A percentile compares a stretch with the other conserved stretches of the same genome.
Conservation (phyloP, 2,888 invertebrate genomes). For the Diarsia brunnea region DNA sequence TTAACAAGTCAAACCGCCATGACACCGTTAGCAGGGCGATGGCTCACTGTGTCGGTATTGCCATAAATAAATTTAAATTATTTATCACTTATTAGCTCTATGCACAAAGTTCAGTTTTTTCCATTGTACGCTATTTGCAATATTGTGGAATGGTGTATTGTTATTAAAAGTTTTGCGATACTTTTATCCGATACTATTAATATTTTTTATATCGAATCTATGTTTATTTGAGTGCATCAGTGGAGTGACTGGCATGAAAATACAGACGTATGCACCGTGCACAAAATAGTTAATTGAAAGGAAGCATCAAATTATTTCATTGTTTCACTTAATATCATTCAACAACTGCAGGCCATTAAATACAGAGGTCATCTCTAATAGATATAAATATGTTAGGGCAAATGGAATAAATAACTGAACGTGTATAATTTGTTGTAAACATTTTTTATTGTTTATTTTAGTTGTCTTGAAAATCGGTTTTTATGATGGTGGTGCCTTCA, state of each 20-base stretch:
- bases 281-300: constrained; percentile 56
- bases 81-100: constrained; percentile 39
- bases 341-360: constrained; percentile 21
- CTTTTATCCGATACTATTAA: background rate
- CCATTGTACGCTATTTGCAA: constrained; percentile 49
- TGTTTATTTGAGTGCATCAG: constrained; percentile 30
- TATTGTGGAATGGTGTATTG: constrained; percentile 5
- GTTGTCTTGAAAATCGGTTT: background rate
- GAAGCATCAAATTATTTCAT: constrained; percentile 70
- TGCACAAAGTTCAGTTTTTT: constrained; percentile 52
- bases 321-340: constrained; percentile 40
- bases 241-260: constrained; percentile 43
- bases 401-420: background rate
- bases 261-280: constrained; percentile 44
- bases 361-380: background rate
- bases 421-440: background rate
- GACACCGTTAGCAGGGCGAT: constrained; percentile 91
- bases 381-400: background rate
- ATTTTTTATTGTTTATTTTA: background rate
- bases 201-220: background rate
- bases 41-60: constrained; percentile 88
- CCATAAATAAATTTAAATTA: constrained; percentile 74
- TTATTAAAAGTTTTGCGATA: constrained; percentile 4
- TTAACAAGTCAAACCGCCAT: constrained; percentile 91
- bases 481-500: background rate